Base-by-base conservation (phyloP, 2,797 vertebrate species). In the Coluber constrictor region DNA sequence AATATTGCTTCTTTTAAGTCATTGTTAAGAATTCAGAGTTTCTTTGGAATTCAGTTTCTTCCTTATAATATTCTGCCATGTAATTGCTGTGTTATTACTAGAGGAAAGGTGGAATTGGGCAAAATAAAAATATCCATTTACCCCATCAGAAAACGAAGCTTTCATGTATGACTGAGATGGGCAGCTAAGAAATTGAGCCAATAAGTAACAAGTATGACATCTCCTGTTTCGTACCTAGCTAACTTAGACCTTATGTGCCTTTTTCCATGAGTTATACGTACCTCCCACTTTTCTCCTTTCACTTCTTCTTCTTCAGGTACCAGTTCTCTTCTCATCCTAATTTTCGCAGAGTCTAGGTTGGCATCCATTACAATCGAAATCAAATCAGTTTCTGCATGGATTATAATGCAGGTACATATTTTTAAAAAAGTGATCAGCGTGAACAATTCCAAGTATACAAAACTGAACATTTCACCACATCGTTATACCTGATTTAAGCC, bases 281-380 rank as follows among this genome's bases (percentile, higher is more conserved):
- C 91, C 1, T 95, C 93, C 93, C 94, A 89, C 16, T 92, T 54
- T 12, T 93, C 87, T 83, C 4, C 37, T 25, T 25, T 25, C 43
- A 47, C 9, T 25, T 90, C 23, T 2, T 93, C 16, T 12, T 97
- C 92, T 51, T 94, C 88, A 5, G 5, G 55, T 55, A 15, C 51
- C 11, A 59, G 20, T 10, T 92, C n/a, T 97, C 96, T 60, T 94
- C 95, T 0, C 54, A 97, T 95, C 43, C 96, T 96, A n/a, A 98
- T 95, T 90, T 98, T 96, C 96, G 97, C 98, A 88, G 98, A 96
- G 95, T 98, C 98, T 92, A 97, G 83, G 83, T 98, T 97, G 86
- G 98, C 54, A 91, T 99, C 98, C 91, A 98, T 29, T 92, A 97
- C 96, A 74, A 98, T 95, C 97, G 96, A 98, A 93, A 98, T 98